Evolutionary conservation across 2,797 vertebrate species (phyloP), one percentile per base, ranked within the genome.

Genomic region (Petrocephalus schoutedeni): DNA sequence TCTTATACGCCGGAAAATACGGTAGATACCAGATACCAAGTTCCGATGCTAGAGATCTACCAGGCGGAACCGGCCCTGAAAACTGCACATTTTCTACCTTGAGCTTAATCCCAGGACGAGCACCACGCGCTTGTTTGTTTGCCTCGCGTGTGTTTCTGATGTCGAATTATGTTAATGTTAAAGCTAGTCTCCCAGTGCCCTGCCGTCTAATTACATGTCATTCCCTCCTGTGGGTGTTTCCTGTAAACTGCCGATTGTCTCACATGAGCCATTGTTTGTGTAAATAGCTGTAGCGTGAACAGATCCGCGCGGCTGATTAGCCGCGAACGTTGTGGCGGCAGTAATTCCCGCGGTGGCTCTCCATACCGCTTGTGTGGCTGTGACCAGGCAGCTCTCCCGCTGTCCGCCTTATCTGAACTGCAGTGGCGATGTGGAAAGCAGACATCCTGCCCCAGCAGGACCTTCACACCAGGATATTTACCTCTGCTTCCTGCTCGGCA

Each of bases 231-330:
- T 89, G 77, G 88, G 88, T 86, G 86, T 83, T 89, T 89, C 88
- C 86, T 64, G 88, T 87, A 87, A 84, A 64, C 12, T 64, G 88
- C 86, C 85, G 58, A 59, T 61, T 77, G 23, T 86, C 67, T 41
- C 54, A 82, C 94, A 94, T 94, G 94, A 94, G 95, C 94, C 94
- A 92, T 94, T 94, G 94, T 95, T 95, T 93, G 94, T 94, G 94
- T 93, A 93, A 94, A 90, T 91, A 94, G 93, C 92, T 94, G 89
- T 93, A 93, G 92, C 94, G 93, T 93, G 94, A 95, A 36, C 56
- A 53, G 19, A 64, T 88, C 56, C 19, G 74, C 49, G 56, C n/a
- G 45, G n/a, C 57, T 16, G 51, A 32, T 56, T 71, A 28, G 28
- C 32, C 4, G 4, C 64, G 14, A 71, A 16, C 14, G 64, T 36